Base-by-base conservation (phyloP, 1,140 invertebrate genomes). In the Ylistrum balloti region DNA sequence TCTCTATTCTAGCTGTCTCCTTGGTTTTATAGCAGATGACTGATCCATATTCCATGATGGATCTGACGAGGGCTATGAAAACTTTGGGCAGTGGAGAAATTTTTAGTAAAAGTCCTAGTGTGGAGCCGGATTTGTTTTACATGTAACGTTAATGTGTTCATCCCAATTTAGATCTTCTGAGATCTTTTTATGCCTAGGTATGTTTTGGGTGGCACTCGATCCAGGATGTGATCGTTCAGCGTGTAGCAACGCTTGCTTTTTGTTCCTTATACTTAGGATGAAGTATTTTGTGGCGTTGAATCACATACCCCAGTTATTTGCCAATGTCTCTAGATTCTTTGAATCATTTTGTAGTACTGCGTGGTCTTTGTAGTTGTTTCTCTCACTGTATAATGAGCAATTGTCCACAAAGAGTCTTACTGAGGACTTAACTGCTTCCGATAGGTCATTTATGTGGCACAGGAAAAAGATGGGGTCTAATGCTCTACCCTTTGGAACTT, bases 281-380 rank as follows among this genome's bases (percentile, higher is more conserved):
- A 91, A 90, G 33, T 88, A 91, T 87, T 93, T 93, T 32, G 89
- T 93, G 17, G 88, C 89, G 34, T 92, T 92, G 38, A 92, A 90
- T 20, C 56, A 32, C 91, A 92, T 92, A 32, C 91, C 92, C 90
- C 88, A 92, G 22, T 38, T 20, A 13, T 17, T n/a, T 10, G 90
- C 90, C 90, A 89, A 92, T 35, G 35, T 87, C 35, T 93, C 88
- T 7, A 92, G 74, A n/a, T 88, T 33, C 3, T 33, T 17, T 0
- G 92, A 88, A 90, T 93, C 91, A 2, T 92, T 33, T 90, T 92
- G 93, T 0, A 92, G 91, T 13, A 20, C 89, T 7, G 35, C 35
- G 38, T 91, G 91, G 85, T 91, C 92, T 32, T 56, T 88, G 15
- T 28, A 1, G 3, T 1, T 35, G 33, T 90, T 90, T 33, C 90